Evolutionary conservation across 2,797 vertebrate species (phyloP).

Genomic region (Megaceryle alcyon): DNA sequence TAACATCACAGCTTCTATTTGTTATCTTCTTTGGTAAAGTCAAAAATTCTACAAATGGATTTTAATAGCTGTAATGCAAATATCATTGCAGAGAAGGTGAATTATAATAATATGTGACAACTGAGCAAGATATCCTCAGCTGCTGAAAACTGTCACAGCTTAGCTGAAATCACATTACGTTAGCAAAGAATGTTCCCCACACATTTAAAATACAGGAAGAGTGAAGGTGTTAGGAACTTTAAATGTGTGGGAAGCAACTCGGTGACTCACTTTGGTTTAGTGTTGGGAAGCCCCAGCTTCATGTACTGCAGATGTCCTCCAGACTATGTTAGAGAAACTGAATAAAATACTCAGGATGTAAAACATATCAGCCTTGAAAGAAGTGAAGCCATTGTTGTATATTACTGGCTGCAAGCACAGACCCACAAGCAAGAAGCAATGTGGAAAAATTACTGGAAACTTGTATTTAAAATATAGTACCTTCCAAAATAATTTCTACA

Average conservation of each 20-base stretch:
- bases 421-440: slow-evolving; percentile 54
- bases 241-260: not conserved
- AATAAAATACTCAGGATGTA: slow-evolving; percentile 26
- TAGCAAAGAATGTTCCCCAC: not conserved
- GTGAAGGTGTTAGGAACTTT: slow-evolving; percentile 49
- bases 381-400: slow-evolving; percentile 34
- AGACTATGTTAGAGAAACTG: slow-evolving; percentile 17
- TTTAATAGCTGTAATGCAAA: slow-evolving; percentile 29
- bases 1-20: slow-evolving; percentile 13
- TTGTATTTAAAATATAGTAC: slow-evolving; percentile 70
- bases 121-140: not conserved
- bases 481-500: slow-evolving; percentile 75
- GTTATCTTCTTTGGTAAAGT: slow-evolving; percentile 8
- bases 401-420: slow-evolving; percentile 16
- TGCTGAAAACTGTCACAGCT: not conserved
- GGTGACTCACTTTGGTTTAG: not conserved
- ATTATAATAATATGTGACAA: not conserved
- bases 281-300: not conserved
- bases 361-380: slow-evolving; percentile 5
- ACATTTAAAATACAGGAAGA: not conserved
- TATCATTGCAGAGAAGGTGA: slow-evolving; percentile 7
- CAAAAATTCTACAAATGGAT: not conserved
- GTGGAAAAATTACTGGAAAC: slow-evolving; percentile 74
- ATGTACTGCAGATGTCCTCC: slow-evolving; percentile 2
- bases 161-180: not conserved